Conservation (phyloP, 2,888 invertebrate genomes). For the Achlya flavicornis region DNA sequence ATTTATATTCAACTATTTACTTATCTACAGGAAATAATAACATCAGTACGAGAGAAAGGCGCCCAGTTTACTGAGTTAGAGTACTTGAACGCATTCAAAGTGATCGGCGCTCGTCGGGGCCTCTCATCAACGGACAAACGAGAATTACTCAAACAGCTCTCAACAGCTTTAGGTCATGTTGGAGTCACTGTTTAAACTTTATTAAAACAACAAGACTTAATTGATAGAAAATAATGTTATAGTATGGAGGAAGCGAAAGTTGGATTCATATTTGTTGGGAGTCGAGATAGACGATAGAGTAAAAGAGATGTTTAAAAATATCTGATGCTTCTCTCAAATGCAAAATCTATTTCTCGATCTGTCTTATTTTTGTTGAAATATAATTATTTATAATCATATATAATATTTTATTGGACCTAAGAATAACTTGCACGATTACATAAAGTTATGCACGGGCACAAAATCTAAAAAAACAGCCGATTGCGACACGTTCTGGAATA, state of each 20-base stretch:
- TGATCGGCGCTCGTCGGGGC: conserved; percentile 87
- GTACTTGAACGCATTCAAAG: conserved; percentile 92
- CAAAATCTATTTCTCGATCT: no score
- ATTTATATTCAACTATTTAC: no score
- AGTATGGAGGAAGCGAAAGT: no score
- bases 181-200: conserved; percentile 88
- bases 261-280: no score
- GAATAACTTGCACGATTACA: no score
- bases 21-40: conserved; percentile 90
- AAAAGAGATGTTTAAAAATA: no score
- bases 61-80: conserved; percentile 94
- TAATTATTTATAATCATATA: not conserved
- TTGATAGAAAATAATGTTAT: not conserved
- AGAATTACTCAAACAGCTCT: conserved; percentile 90
- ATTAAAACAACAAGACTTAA: not conserved
- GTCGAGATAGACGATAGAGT: no score
- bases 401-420: not conserved
- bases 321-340: no score
- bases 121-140: conserved; percentile 83
- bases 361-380: not conserved
- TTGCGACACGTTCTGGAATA: no score
- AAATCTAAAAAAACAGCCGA: no score
- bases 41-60: conserved; percentile 92
- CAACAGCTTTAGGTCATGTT: conserved; percentile 92
- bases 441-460: no score